Percentiles rank a stretch among this genome's conserved stretches.
Evolutionary conservation across 1,140 invertebrate species (phyloP).

Genomic region (Pygmarrhopalites habei): DNA sequence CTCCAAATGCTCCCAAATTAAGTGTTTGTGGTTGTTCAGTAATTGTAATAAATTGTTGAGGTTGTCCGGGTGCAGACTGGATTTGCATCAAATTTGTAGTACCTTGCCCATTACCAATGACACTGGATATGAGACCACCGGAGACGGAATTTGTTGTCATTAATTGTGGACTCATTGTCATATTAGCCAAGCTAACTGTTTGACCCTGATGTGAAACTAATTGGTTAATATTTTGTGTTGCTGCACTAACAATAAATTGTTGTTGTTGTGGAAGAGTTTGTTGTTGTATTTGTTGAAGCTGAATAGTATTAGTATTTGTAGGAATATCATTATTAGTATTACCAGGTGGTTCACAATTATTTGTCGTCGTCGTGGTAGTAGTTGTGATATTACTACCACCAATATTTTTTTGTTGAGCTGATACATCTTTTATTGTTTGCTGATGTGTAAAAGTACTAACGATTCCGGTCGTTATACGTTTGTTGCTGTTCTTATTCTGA

Average conservation of each 20-base stretch:
- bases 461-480: too few relatives aligned
- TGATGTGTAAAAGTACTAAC: neutral
- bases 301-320: constrained; percentile 11
- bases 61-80: constrained; percentile 21
- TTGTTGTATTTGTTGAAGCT: constrained; percentile 1
- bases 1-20: neutral
- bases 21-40: constrained; percentile 28
- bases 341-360: too few relatives aligned
- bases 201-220: constrained; percentile 25
- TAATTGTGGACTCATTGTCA: constrained; percentile 22
- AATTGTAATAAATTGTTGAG: constrained; percentile 28
- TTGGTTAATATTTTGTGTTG: constrained; percentile 8
- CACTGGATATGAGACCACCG: constrained; percentile 17
- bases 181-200: constrained; percentile 26
- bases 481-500: neutral
- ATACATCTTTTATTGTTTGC: too few relatives aligned
- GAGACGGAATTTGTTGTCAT: constrained; percentile 7
- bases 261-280: constrained; percentile 7
- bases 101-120: constrained; percentile 4
- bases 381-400: neutral
- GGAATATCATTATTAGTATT: neutral
- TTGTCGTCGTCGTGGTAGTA: neutral
- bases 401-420: too few relatives aligned
- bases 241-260: constrained; percentile 17
- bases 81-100: constrained; percentile 27